Conservation (phyloP, 2,888 invertebrate species). For the Leptopilina syphax region DNA sequence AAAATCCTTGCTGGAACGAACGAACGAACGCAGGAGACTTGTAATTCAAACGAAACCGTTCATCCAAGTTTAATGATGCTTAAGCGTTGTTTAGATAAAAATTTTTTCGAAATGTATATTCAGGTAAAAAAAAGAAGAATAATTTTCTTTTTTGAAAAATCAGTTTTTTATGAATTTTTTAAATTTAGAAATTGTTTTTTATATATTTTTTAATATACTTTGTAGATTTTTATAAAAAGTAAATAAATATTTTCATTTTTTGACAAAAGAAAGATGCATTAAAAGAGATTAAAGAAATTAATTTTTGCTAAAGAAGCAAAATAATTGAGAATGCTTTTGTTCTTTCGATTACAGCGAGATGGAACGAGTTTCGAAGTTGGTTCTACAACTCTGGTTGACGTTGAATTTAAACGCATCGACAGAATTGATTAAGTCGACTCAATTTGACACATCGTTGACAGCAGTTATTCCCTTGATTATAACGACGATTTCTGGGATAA, state of each 20-base stretch:
- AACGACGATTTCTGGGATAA: conserved; percentile 82
- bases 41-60: conserved; percentile 65
- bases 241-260: too few species aligned
- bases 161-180: too few species aligned
- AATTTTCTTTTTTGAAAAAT: too few species aligned
- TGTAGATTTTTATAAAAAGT: too few species aligned
- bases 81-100: conserved; percentile 83
- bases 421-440: conserved; percentile 72
- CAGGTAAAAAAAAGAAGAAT: conserved; percentile 76
- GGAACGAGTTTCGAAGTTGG: conserved; percentile 89
- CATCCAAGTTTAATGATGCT: conserved; percentile 80
- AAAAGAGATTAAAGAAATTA: too few species aligned
- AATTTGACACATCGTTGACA: conserved; percentile 79
- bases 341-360: conserved; percentile 80
- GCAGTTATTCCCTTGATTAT: conserved; percentile 83
- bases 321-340: conserved; percentile 43
- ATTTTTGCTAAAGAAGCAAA: too few species aligned
- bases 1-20: conserved; percentile 57
- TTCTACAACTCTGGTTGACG: conserved; percentile 91
- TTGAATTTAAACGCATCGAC: conserved; percentile 83
- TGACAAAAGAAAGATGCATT: too few species aligned
- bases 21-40: conserved; percentile 67
- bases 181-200: too few species aligned
- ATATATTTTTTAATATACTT: too few species aligned
- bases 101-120: conserved; percentile 83